phyloP scores from a whole-genome alignment of 2,888 invertebrate species.

The Acronicta psi region DNA sequence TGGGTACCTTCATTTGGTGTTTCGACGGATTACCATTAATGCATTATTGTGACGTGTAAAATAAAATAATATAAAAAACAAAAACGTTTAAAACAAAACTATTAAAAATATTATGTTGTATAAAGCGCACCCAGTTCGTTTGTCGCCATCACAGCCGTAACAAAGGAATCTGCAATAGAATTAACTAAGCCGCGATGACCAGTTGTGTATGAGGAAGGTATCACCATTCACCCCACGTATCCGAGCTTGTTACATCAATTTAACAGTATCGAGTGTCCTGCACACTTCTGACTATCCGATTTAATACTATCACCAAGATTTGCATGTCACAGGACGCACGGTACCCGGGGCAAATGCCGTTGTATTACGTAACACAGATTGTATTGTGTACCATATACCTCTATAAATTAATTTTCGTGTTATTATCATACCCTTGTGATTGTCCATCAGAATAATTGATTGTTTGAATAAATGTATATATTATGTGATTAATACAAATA shows the following conservation, averaged over 20 bases:
- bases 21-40: too few relatives aligned
- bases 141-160: constrained; percentile 64
- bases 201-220: constrained; percentile 56
- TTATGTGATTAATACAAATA: background rate
- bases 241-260: constrained; percentile 82
- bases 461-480: constrained; percentile 25
- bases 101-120: constrained; percentile 53
- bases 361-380: constrained; percentile 74
- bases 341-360: constrained; percentile 72
- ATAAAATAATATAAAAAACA: too few relatives aligned
- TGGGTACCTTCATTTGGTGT: too few relatives aligned
- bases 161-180: constrained; percentile 76
- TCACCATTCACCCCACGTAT: constrained; percentile 68
- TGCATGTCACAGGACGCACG: constrained; percentile 85
- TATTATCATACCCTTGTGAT: constrained; percentile 61
- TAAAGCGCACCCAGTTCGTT: constrained; percentile 61
- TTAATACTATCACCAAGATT: constrained; percentile 88
- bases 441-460: constrained; percentile 40
- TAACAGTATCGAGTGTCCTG: constrained; percentile 71
- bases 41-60: too few relatives aligned
- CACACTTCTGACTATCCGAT: constrained; percentile 79
- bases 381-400: constrained; percentile 70
- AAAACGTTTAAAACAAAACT: constrained; percentile 30
- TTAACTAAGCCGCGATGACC: constrained; percentile 72
- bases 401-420: constrained; percentile 68